These are phyloP conservation scores for Sebastes steindachneri DNA, from an alignment of 2,797 vertebrate species.

Conservation along the genomic window DNA sequence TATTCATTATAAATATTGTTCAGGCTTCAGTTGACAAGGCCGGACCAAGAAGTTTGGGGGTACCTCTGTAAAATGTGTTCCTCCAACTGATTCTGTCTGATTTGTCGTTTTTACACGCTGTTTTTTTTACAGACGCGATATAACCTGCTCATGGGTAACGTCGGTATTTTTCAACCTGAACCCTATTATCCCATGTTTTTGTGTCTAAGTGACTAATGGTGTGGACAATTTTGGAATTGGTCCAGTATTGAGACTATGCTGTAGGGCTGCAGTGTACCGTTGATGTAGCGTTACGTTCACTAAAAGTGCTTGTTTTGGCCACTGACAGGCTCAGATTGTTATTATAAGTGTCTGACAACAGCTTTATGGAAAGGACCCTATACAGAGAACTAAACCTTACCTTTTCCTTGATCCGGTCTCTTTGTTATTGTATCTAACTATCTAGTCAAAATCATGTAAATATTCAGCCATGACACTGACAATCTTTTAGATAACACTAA, in stretches of 20 bases:
- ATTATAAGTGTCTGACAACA: background rate
- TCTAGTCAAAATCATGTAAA: background rate
- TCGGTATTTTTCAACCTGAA: background rate
- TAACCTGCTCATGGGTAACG: rapidly evolving
- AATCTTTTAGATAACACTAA: no score
- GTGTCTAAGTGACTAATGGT: background rate
- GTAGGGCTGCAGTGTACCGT: background rate
- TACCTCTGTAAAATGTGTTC: background rate
- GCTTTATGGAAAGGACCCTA: no score
- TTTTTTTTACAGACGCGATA: background rate
- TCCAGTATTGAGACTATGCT: background rate
- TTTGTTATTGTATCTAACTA: background rate
- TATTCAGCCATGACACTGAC: no score
- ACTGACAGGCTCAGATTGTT: background rate
- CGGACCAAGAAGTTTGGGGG: background rate
- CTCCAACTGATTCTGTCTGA: background rate
- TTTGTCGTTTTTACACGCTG: background rate
- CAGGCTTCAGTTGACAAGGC: background rate
- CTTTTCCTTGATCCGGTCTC: background rate
- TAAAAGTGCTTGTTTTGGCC: background rate
- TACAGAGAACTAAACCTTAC: background rate
- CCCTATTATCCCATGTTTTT: background rate
- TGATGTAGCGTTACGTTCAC: background rate
- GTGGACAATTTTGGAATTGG: background rate
- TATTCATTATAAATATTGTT: background rate